Evolutionary conservation across 2,113 vertebrate species (phyloP).

Genomic region (Mystacornis crossleyi): DNA sequence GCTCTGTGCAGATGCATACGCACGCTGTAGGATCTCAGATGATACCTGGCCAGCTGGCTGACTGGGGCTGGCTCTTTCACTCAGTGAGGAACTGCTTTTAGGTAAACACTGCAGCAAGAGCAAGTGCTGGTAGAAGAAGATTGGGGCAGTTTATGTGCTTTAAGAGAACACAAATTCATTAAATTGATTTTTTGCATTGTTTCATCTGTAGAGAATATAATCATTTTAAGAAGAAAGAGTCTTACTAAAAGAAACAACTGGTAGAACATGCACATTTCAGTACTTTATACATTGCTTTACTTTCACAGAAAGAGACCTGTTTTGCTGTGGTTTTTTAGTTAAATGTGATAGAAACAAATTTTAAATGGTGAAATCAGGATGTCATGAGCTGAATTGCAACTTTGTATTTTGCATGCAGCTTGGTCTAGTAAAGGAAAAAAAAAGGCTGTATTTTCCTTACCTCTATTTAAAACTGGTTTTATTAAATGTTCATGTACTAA

Average conservation of each 20-base stretch:
- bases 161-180: neutral
- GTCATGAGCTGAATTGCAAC: neutral
- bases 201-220: neutral
- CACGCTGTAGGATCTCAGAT: neutral
- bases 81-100: neutral
- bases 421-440: neutral
- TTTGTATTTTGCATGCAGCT: neutral
- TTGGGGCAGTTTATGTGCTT: neutral
- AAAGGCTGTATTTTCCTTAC: neutral
- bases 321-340: neutral
- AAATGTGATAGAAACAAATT: neutral
- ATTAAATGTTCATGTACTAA: neutral
- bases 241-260: neutral
- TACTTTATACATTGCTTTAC: neutral
- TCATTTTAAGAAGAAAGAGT: neutral
- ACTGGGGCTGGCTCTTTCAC: neutral
- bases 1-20: rapidly evolving
- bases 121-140: neutral
- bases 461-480: neutral
- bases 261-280: neutral
- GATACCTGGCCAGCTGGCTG: neutral
- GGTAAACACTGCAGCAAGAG: neutral
- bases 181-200: neutral
- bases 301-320: neutral
- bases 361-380: neutral